Base-by-base conservation (phyloP, 2,113 vertebrate species). In the Syrmaticus mikado region DNA sequence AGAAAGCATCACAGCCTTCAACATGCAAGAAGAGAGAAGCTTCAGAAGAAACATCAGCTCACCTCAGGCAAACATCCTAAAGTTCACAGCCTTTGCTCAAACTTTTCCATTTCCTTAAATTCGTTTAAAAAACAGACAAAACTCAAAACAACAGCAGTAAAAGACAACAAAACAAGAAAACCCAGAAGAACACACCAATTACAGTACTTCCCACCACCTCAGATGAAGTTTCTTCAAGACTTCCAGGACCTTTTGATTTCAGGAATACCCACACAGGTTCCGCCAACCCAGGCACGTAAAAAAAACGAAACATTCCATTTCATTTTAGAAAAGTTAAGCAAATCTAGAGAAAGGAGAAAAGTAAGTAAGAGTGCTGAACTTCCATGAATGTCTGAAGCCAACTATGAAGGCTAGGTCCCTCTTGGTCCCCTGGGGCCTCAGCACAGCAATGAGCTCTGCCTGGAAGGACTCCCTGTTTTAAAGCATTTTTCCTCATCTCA, bases 251-350 rank as follows among this genome's bases (percentile, higher is more conserved):
- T 81, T 72, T 38, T 19, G 38, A 62, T 30, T 61, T 27, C 24
- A 22, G 82, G 52, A 41, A 3, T 11, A 61, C 13, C 13, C 24
- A 70, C 19, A 20, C 19, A 45, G 24, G 19, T 25, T 28, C 32
- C 28, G 48, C 52, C 22, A 28, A 83, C 45, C 2, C 52, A 81
- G 10, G 3, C 24, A 77, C 4, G 5, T 0, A 0, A 0, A 20
- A 15, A 15, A 83, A 55, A 40, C 2, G 10, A 71, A 11, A 74
- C 80, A 53, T 48, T n/a, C 2, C 2, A 19, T 80, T 70, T 65
- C 2, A 10, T 55, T 88, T 70, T 46, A 58, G 41, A 48, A 80
- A 50, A 75, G 1, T 21, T 34, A 64, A 4, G 20, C 18, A 45
- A 3, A 38, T 5, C 25, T 7, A 13, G 17, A 3, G 8, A 25